Percentiles rank a stretch among this genome's conserved stretches.
phyloP scores from a whole-genome alignment of 2,888 invertebrate genomes.

The Eupithecia subumbrata region DNA sequence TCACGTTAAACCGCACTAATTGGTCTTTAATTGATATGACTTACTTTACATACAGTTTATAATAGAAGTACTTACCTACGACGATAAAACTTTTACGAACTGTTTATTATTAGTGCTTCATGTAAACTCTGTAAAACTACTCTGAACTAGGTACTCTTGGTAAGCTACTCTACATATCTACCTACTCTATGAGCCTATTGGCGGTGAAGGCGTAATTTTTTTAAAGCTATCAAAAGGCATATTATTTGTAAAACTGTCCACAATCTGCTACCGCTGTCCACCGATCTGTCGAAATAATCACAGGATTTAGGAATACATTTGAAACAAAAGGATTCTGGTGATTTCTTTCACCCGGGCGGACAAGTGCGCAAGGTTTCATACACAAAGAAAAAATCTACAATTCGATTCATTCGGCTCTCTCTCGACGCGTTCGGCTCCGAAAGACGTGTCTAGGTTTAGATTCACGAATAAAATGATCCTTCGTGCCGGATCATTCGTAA shows the following conservation, averaged over 20 bases:
- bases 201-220: neutral
- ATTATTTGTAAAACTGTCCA: neutral
- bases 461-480: neutral
- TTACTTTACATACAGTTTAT: neutral
- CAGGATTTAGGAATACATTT: neutral
- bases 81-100: neutral
- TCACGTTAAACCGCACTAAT: slow-evolving; percentile 1
- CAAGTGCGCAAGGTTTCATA: neutral
- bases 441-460: neutral
- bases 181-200: neutral
- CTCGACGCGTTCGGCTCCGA: neutral
- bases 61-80: neutral
- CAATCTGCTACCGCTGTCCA: neutral
- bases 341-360: neutral
- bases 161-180: neutral
- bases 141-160: neutral
- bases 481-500: neutral
- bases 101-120: neutral
- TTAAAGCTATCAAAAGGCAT: neutral
- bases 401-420: neutral
- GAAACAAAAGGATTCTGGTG: neutral
- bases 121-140: neutral
- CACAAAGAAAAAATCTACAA: neutral
- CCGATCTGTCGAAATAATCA: neutral
- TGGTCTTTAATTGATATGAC: slow-evolving; percentile 1